Evolutionary conservation across 2,888 invertebrate species (phyloP).

Genomic region (Noctua comes): DNA sequence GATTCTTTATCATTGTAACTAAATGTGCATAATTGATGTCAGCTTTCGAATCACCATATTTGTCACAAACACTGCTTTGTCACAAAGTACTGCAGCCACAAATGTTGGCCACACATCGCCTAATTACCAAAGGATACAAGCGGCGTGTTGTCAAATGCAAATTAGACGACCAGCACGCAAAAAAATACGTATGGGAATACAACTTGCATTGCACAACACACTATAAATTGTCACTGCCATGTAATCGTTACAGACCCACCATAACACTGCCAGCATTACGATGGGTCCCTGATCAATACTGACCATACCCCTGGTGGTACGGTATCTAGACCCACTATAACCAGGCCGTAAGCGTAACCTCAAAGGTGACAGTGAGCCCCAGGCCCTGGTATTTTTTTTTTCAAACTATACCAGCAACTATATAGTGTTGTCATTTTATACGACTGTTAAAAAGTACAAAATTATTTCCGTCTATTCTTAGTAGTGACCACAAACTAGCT

Average conservation of each 20-base stretch:
- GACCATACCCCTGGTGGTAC: background rate
- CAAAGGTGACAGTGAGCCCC: background rate
- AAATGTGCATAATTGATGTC: slow-evolving; percentile 39
- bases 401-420: background rate
- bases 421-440: background rate
- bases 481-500: background rate
- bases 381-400: background rate
- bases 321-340: background rate
- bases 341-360: background rate
- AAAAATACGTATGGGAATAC: background rate
- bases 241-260: background rate
- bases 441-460: background rate
- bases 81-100: slow-evolving; percentile 14
- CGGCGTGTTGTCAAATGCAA: background rate
- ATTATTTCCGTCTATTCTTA: background rate
- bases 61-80: slow-evolving; percentile 39
- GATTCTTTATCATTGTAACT: slow-evolving; percentile 42
- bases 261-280: background rate
- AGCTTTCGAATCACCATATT: slow-evolving; percentile 58
- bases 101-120: slow-evolving; percentile 5
- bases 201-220: background rate
- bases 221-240: background rate
- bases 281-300: background rate
- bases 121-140: background rate
- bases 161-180: background rate